Conservation (phyloP, 2,888 invertebrate species). For the Tridacna crocea region DNA sequence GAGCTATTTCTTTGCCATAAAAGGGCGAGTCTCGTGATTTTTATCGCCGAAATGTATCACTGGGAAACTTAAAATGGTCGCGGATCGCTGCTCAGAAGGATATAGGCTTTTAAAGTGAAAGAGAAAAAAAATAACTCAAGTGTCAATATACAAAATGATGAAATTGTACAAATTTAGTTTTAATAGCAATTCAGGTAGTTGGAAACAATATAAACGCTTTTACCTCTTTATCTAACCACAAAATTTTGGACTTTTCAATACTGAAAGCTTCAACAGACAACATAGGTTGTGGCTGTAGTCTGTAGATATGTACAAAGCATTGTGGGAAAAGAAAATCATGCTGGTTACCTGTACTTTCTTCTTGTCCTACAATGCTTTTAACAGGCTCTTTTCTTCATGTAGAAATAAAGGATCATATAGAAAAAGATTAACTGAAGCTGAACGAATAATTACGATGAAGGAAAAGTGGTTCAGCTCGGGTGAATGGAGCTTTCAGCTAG, state of each 20-base stretch:
- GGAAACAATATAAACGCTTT: constrained; percentile 29
- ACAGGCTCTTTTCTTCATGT: background rate
- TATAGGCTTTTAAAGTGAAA: constrained; percentile 16
- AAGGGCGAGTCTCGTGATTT: constrained; percentile 18
- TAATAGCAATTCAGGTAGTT: constrained; percentile 1
- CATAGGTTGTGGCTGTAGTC: background rate
- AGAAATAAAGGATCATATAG: background rate
- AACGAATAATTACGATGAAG: constrained; percentile 12
- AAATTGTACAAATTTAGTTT: constrained; percentile 29
- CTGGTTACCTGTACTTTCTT: background rate
- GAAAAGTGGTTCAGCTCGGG: constrained; percentile 18
- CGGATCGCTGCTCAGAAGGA: constrained; percentile 23
- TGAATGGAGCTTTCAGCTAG: constrained; percentile 13
- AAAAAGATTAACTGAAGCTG: background rate
- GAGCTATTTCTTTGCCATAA: constrained; percentile 13
- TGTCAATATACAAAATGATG: background rate
- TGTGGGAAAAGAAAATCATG: background rate
- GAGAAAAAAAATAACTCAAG: background rate
- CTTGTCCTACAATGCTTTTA: background rate
- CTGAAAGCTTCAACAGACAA: background rate
- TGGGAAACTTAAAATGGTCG: constrained; percentile 10
- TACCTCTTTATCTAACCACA: background rate
- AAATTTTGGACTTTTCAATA: background rate
- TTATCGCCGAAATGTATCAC: constrained; percentile 13
- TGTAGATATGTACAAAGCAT: background rate